phyloP scores from a whole-genome alignment of 92 coral and sea anemone genomes.

The Porites evermanni region DNA sequence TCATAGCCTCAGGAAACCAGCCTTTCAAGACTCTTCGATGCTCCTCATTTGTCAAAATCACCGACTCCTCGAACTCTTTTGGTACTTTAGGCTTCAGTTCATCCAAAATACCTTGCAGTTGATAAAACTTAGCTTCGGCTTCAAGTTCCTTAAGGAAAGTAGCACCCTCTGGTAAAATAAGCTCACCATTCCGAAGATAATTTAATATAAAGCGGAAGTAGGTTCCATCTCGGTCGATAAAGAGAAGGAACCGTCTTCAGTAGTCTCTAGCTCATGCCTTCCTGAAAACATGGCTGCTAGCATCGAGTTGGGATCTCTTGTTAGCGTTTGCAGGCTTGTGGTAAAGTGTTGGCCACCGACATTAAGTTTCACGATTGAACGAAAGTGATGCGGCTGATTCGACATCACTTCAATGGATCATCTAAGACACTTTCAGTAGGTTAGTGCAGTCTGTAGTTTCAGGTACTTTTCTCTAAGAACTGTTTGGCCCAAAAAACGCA shows the following conservation, averaged over 20 bases:
- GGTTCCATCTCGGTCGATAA: constrained; percentile 34
- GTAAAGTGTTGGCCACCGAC: too few relatives aligned
- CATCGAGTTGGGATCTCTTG: constrained; percentile 44
- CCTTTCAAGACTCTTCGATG: constrained; percentile 28
- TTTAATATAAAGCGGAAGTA: constrained; percentile 30
- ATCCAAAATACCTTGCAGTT: constrained; percentile 60
- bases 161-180: constrained; percentile 19
- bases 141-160: constrained; percentile 50
- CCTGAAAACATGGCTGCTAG: constrained; percentile 20
- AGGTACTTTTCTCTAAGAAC: too few relatives aligned
- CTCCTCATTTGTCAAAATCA: constrained; percentile 32
- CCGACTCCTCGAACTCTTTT: neutral
- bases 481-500: too few relatives aligned
- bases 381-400: too few relatives aligned
- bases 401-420: too few relatives aligned
- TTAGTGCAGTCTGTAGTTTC: too few relatives aligned
- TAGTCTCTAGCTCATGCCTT: neutral
- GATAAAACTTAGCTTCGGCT: constrained; percentile 75
- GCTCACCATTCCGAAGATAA: constrained; percentile 2
- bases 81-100: constrained; percentile 5
- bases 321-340: constrained; percentile 52
- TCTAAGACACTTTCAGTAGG: too few relatives aligned
- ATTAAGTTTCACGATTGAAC: too few relatives aligned
- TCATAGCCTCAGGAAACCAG: constrained; percentile 5
- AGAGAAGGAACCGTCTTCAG: constrained; percentile 24